Evolutionary conservation across 2,797 vertebrate genomes (phyloP), one percentile per base, ranked within the genome.

Genomic region (Xiphophorus birchmanni): DNA sequence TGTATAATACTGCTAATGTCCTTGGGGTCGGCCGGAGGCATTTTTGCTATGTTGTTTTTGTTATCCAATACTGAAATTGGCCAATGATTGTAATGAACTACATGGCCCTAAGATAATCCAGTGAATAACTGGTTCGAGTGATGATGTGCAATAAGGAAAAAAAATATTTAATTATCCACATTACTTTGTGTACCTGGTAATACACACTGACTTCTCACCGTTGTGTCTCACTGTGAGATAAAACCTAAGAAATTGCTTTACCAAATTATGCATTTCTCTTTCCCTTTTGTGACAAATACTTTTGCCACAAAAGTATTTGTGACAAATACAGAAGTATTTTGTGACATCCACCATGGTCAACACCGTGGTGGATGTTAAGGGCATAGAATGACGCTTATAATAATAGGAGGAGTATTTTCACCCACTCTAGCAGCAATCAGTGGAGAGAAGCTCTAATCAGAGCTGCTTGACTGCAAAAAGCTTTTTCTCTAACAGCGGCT

Each of bases 361-460:
- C 32, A 10, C 17, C 74, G 74, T 50, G 48, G 42, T 75, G 79
- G 84, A 45, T 75, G 48, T 88, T 84, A 82, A 87, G 76, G 75
- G 81, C 69, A 79, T 40, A 50, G 65, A 82, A 56, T 78, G 79
- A 78, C 0, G 5, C 79, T 87, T 78, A 76, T 86, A 79, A 90
- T 87, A 84, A 88, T 73, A 80, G 73, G 73, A 82, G 74, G 78
- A 79, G 84, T 84, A 86, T 87, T 90, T 89, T 90, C 76, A 89
- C 77, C 80, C 74, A 76, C 86, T 90, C 78, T 84, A 80, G 74
- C 56, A 82, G 86, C 78, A 91, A 89, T 90, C 84, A 92, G 76
- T 1, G 7, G 67, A 80, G 63, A 84, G 81, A 78, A 81, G 73
- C 47, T 69, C 60, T 88, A 87, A 93, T 90, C 84, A 90, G 79